Evolutionary conservation across 2,113 vertebrate species (phyloP).

Genomic region (Nannobrachium achirus): DNA sequence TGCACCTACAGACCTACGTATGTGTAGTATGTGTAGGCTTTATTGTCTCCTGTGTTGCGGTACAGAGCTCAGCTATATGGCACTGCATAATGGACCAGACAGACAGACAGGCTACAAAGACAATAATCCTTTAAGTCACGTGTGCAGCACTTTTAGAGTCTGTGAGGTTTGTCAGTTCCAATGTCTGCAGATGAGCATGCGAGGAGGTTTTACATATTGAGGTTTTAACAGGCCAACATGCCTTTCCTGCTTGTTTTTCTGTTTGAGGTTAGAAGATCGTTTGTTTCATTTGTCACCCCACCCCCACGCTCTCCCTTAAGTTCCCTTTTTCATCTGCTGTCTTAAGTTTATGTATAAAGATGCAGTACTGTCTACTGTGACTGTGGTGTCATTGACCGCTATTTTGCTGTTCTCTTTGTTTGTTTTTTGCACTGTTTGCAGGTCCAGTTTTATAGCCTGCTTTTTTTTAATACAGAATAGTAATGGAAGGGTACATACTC

Average conservation of each 20-base stretch:
- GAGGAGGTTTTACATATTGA: background rate
- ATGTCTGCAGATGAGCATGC: background rate
- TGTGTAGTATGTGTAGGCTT: too few species aligned
- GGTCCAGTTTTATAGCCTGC: too few species aligned
- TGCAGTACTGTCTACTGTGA: background rate
- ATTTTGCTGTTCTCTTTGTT: background rate
- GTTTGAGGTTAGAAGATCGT: background rate
- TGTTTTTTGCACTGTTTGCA: background rate
- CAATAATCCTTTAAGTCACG: background rate
- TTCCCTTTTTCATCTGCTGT: conserved; percentile 10
- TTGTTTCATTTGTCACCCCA: background rate
- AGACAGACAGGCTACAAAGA: too few species aligned
- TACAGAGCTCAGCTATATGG: too few species aligned
- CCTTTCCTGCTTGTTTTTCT: background rate
- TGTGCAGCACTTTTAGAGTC: background rate
- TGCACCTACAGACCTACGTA: background rate
- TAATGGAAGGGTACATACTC: too few species aligned
- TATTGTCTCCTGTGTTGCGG: too few species aligned
- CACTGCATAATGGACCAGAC: too few species aligned
- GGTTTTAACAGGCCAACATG: background rate
- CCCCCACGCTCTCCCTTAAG: background rate
- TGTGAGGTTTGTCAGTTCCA: background rate
- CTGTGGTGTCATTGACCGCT: background rate
- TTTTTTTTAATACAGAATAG: too few species aligned
- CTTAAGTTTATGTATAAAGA: background rate